Evolutionary conservation across 2,888 invertebrate species (phyloP), one percentile per base, ranked within the genome.

Genomic region (Gymnoscelis rufifasciata): DNA sequence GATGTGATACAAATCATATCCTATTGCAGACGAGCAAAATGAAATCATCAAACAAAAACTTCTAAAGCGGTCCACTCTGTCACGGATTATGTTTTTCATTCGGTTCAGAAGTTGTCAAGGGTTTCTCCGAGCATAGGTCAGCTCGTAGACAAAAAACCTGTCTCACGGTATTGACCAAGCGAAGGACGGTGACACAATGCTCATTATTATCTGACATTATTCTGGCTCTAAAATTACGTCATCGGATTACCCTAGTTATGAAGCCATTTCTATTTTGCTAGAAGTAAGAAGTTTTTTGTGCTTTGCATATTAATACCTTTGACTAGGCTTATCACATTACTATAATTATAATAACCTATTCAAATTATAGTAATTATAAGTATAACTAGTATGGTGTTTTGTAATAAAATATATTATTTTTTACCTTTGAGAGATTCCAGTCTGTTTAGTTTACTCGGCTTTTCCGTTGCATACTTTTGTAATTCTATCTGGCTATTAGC

Each of bases 401-500:
- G 19, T 19, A 19, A 19, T 19, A 19, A 19, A 19, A 19, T 19
- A 19, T 3, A 3, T 5, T 2, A 19, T 19, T 19, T 2, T 11
- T 5, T 90, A 91, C 79, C 88, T 83, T 87, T 88, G 11, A 88
- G 57, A 12, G 88, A 88, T 65, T 88, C 88, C 57, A 88, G 60
- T 49, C 94, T 90, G 59, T 92, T 93, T 53, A 95, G 84, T 71
- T 90, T 89, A 66, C 89, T 83, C 24, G 86, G 83, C 61, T 83
- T 90, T 7, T 80, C 76, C 19, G 82, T 77, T 29, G 90, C 90
- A 52, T 89, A 83, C 74, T 90, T 90, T 59, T 91, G 90, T 45
- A 93, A 89, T 68, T 95, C 95, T 40, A 93, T 92, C 76, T 95
- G 93, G 66, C 95, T 96, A 78, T 95, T 96, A 43, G 94, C 95